Evolutionary conservation across 2,888 invertebrate species (phyloP).

Genomic region (Hydropsyche betteni): DNA sequence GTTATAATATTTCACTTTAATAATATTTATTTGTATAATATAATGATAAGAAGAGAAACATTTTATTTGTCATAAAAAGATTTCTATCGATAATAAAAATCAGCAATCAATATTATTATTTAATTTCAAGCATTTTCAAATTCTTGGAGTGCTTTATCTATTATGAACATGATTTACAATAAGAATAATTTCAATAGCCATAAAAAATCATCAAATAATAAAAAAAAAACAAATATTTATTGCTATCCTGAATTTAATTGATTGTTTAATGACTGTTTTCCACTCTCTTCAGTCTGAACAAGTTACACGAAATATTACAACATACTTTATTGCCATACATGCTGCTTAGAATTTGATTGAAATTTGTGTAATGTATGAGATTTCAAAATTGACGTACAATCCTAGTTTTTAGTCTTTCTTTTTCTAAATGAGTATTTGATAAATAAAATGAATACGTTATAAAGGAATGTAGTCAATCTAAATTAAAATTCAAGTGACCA

Average conservation of each 20-base stretch:
- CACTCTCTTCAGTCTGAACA: too few species aligned
- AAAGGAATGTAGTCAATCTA: slow-evolving; percentile 31
- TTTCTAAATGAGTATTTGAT: slow-evolving; percentile 5
- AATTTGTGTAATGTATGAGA: too few species aligned
- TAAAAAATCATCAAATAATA: too few species aligned
- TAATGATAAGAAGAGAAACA: slow-evolving; percentile 30
- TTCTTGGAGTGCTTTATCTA: too few species aligned
- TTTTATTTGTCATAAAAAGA: slow-evolving; percentile 30
- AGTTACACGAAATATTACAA: too few species aligned
- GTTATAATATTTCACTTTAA: slow-evolving; percentile 21
- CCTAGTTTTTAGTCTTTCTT: neutral
- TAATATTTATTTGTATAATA: slow-evolving; percentile 28
- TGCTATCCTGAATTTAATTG: too few species aligned
- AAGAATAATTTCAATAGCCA: too few species aligned
- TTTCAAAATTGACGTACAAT: slow-evolving; percentile 23
- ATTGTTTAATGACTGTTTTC: too few species aligned
- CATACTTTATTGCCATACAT: too few species aligned
- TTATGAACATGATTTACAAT: too few species aligned
- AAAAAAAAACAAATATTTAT: too few species aligned
- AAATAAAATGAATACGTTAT: slow-evolving; percentile 14
- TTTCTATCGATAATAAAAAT: slow-evolving; percentile 17
- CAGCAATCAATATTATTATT: slow-evolving; percentile 14
- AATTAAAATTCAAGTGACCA: neutral
- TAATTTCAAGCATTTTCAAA: neutral
- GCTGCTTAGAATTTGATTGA: too few species aligned